Base-by-base conservation (phyloP, 2,113 vertebrate species). In the Ochotona curzoniae region DNA sequence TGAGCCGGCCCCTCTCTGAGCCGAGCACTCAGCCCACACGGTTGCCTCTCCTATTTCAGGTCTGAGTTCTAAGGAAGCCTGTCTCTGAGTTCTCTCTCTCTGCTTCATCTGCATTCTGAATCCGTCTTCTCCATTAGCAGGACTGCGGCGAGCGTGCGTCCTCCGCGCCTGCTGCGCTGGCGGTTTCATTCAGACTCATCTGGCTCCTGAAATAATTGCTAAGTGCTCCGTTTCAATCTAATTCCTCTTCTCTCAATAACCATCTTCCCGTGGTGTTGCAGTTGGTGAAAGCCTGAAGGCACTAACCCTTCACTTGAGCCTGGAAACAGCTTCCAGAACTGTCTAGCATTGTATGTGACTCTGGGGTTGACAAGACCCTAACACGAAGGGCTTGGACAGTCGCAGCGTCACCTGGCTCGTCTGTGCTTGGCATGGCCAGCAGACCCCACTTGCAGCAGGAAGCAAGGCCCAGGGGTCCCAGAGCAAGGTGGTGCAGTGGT, bases 121-220 rank as follows among this genome's bases (percentile, higher is more conserved):
- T 23, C 57, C 11, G 11, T 25, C 84, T 57, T 89, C 76, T 82
- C 79, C 78, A 61, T 87, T 84, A 91, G 73, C 57, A 78, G 87
- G 35, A 44, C 6, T 44, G 38, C 38, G 38, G 38, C 6, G 38
- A 44, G 38, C 4, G 38, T 44, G 38, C 6, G 38, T 44, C 38
- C 38, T 44, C 38, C 38, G 38, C 38, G 38, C 38, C 78, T 91
- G 90, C 85, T 60, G 25, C 26, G 69, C 85, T 88, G 63, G 90
- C 0, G 4, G 74, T 88, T 93, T 93, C 93, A 74, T 94, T 90
- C 60, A 93, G 93, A 93, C 93, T 94, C 88, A 88, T 87, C 78
- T 82, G 73, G 82, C 82, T 96, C 92, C 95, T 87, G 64, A 93
- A 93, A 96, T 95, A 90, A 92, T 93, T 83, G 88, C 69, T 92